Conservation (phyloP, 2,113 vertebrate species). For the Himantopus leucocephalus region DNA sequence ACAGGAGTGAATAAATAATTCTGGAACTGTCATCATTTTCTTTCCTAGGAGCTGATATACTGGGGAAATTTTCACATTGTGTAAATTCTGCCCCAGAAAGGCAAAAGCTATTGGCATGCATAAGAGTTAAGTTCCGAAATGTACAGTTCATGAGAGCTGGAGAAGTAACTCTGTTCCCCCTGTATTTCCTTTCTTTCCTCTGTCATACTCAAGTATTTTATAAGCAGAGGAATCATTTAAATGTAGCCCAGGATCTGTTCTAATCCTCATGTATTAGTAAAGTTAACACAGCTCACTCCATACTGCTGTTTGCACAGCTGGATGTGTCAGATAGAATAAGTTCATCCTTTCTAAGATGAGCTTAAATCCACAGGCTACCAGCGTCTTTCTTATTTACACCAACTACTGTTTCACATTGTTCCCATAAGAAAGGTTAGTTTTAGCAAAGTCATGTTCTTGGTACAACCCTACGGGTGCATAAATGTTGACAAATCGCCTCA, state of each 20-base stretch:
- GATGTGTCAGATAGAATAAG: constrained; percentile 54
- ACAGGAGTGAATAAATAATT: background rate
- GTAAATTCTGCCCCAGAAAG: constrained; percentile 19
- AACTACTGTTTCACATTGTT: constrained; percentile 28
- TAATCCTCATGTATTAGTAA: constrained; percentile 59
- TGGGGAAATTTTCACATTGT: constrained; percentile 21
- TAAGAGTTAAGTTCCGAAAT: constrained; percentile 28
- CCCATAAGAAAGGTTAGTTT: constrained; percentile 41
- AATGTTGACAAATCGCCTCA: constrained; percentile 43
- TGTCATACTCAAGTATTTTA: background rate
- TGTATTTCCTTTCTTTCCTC: background rate
- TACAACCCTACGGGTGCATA: background rate
- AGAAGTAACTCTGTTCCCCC: constrained; percentile 18
- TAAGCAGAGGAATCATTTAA: constrained; percentile 40
- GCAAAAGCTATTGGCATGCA: background rate
- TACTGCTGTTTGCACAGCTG: constrained; percentile 72
- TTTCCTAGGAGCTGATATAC: background rate
- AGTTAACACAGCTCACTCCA: constrained; percentile 54
- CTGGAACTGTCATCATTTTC: background rate
- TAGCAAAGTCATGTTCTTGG: constrained; percentile 42
- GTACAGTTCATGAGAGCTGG: background rate
- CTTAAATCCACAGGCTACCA: constrained; percentile 47
- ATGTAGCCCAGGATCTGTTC: constrained; percentile 31
- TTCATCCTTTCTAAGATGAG: constrained; percentile 65
- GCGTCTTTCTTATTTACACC: constrained; percentile 59